Base-by-base conservation (phyloP, 2,888 invertebrate species). In the Hirtodrosophila cameraria region DNA sequence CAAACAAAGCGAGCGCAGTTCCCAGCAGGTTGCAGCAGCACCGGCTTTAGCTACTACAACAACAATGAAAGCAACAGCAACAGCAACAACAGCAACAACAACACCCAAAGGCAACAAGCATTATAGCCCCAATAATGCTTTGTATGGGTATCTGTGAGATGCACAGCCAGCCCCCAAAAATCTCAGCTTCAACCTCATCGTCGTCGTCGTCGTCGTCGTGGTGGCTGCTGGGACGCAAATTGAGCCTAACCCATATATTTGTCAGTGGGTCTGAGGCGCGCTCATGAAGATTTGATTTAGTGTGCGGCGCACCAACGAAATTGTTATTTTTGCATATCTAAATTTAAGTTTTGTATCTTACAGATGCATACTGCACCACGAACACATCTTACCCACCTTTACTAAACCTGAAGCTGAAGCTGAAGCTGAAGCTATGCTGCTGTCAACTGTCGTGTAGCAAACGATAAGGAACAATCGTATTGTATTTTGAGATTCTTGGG, bases 171-270 rank as follows among this genome's bases (percentile, higher is more conserved):
- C 53, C 36, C 30, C 33, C 58, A 42, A 55, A 54, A 60, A 62
- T 55, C 42, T 35, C 38, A 62, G 16, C 49, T 39, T 33, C 36
- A 28, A 18, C 42, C 43, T 42, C 41, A 12, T n/a, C 28, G 35
- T 55, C 48, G 30, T 27, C 36, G 33, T 30, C 25, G 31, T 15
- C 33, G 8, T 27, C 35, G 53, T 20, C 42, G 41, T 46, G 28
- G 41, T 39, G 30, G 49, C 46, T 45, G 55, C 53, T 59, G 57
- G 63, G 57, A 57, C 58, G 73, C 81, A 87, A 88, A 81, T 82
- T 74, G 81, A 71, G 88, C 88, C 88, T 87, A 86, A 83, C 88
- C 88, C 88, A 87, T 88, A 84, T 88, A 87, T 88, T 88, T 88
- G 88, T 87, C 88, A 86, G 75, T 79, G 75, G 75, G 75, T 54